A percentile compares a stretch with the other conserved stretches of the same genome.
Evolutionary conservation across 2,888 invertebrate species (phyloP).

Genomic region (Busseola fusca): DNA sequence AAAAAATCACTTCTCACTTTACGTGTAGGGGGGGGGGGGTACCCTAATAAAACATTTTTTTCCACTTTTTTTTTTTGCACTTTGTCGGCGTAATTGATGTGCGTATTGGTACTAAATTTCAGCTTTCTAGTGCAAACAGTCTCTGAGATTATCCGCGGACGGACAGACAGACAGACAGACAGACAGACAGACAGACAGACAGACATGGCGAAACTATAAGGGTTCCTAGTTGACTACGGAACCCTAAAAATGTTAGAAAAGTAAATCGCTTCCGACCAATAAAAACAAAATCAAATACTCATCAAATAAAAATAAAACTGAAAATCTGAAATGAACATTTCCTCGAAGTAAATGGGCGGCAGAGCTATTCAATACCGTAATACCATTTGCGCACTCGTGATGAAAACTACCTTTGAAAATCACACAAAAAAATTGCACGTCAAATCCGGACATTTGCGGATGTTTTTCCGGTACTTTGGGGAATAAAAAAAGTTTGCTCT

Average conservation of each 20-base stretch:
- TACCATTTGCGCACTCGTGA: conserved; percentile 25
- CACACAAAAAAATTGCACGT: conserved; percentile 48
- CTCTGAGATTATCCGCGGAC: too few relatives aligned
- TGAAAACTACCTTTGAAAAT: conserved; percentile 51
- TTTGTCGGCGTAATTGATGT: too few relatives aligned
- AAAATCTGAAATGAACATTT: conserved; percentile 38
- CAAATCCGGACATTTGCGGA: conserved; percentile 38
- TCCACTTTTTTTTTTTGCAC: too few relatives aligned
- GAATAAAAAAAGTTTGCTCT: conserved; percentile 37
- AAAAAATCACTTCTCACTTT: too few relatives aligned
- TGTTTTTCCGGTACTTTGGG: conserved; percentile 33
- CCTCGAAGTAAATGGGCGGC: conserved; percentile 19
- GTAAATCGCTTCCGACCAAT: background rate
- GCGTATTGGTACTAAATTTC: too few relatives aligned
- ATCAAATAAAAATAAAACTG: conserved; percentile 14
- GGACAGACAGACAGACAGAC: too few relatives aligned
- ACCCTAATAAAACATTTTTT: too few relatives aligned
- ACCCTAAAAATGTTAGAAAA: background rate
- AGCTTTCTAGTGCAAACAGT: too few relatives aligned
- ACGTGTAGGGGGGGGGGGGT: too few relatives aligned
- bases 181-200: too few relatives aligned
- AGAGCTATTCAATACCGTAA: conserved; percentile 16
- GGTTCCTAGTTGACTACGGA: too few relatives aligned
- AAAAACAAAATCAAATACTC: conserved; percentile 8
- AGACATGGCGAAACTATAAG: too few relatives aligned